Conservation (phyloP, 2,888 invertebrate genomes). For the Smittia aterrima region DNA sequence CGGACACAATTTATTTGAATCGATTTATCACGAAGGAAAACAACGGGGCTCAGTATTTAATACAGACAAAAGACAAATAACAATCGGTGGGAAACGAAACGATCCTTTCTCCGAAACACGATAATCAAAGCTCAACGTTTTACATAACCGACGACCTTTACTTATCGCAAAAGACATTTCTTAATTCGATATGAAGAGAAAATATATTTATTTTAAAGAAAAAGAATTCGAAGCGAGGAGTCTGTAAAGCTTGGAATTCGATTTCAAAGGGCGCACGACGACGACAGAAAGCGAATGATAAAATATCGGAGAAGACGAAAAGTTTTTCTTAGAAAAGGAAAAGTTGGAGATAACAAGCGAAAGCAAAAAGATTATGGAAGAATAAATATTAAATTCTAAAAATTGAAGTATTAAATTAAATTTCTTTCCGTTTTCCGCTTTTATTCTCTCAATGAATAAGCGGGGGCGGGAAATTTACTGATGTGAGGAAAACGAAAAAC, state of each 20-base stretch:
- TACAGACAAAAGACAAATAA: background rate
- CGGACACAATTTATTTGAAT: slow-evolving; percentile 15
- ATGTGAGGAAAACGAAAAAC: background rate
- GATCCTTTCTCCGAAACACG: background rate
- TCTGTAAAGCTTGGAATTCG: background rate
- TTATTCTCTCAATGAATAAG: background rate
- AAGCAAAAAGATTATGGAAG: background rate
- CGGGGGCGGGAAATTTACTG: background rate
- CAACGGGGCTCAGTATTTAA: background rate
- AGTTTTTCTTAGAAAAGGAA: background rate
- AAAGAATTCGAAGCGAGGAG: background rate
- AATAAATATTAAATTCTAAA: background rate
- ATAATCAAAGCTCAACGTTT: slow-evolving; percentile 16
- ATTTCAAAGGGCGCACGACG: background rate
- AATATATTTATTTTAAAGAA: background rate
- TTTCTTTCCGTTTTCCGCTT: background rate
- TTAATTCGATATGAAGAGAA: background rate
- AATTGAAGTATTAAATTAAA: slow-evolving; percentile 11
- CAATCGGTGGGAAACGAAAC: background rate
- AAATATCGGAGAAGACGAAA: background rate
- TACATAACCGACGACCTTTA: background rate
- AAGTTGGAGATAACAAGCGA: background rate
- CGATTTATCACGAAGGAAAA: slow-evolving; percentile 28
- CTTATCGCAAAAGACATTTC: background rate
- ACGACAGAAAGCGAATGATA: background rate